Percentiles rank a stretch among this genome's conserved stretches.
Evolutionary conservation across 1,140 invertebrate genomes (phyloP).

Genomic region (fruit fly (Drosophila melanogaster)): Release_6_plus_ISO1_MT NT_033777.3:16355501-16356000

Average conservation of each 20-base stretch:
- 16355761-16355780: conserved; percentile 37
- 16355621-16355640: conserved; percentile 49
- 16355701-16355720: conserved; percentile 31
- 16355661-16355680: conserved; percentile 59
- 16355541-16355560: conserved; percentile 4
- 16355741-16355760: conserved; percentile 71
- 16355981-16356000: conserved; percentile 1
- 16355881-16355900: conserved; percentile 25
- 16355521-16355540: conserved; percentile 20
- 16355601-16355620: conserved; percentile 12
- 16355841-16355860: conserved; percentile 24
- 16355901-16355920: conserved; percentile 20
- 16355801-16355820: background rate
- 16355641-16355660: conserved; percentile 55
- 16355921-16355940: conserved; percentile 58
- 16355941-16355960: conserved; percentile 49
- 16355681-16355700: conserved; percentile 48
- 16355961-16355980: conserved; percentile 45
- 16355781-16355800: conserved; percentile 56
- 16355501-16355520: conserved; percentile 35
- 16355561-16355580: conserved; percentile 24
- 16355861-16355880: conserved; percentile 10
- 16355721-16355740: conserved; percentile 75
- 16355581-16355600: background rate
- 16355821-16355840: conserved; percentile 1